Percentiles rank a stretch among this genome's conserved stretches.
Evolutionary conservation across 1,140 invertebrate species (phyloP).

Genomic region (Brachionus angularis): DNA sequence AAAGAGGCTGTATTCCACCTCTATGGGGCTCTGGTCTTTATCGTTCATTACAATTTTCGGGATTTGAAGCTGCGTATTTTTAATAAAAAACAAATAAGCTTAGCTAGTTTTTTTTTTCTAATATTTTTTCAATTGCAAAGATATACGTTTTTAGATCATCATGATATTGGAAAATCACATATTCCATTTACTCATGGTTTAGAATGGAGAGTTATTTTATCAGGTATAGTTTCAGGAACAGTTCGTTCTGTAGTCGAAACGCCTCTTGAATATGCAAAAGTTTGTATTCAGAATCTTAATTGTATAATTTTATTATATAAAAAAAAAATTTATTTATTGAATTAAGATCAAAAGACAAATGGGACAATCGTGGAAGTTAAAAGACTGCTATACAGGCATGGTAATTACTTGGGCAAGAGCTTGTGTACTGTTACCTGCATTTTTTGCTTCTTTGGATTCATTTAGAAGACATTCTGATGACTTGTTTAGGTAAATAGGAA

Average conservation of each 20-base stretch:
- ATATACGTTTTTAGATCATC: slow-evolving; percentile 50
- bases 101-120: background rate
- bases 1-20: slow-evolving; percentile 53
- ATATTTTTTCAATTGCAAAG: slow-evolving; percentile 47
- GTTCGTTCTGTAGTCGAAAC: slow-evolving; percentile 51
- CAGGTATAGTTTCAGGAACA: slow-evolving; percentile 49
- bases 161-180: slow-evolving; percentile 47
- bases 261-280: slow-evolving; percentile 54
- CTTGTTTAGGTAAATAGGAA: slow-evolving; percentile 49
- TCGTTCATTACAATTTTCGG: slow-evolving; percentile 53
- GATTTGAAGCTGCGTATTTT: slow-evolving; percentile 53
- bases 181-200: slow-evolving; percentile 49
- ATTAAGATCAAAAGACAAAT: slow-evolving; percentile 50
- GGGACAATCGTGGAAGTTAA: slow-evolving; percentile 49
- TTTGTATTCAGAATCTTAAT: too few relatives aligned
- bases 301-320: too few relatives aligned
- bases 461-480: slow-evolving; percentile 49
- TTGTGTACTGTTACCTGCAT: slow-evolving; percentile 50
- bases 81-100: background rate
- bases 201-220: slow-evolving; percentile 50
- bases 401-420: slow-evolving; percentile 51
- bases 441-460: slow-evolving; percentile 50
- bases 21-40: slow-evolving; percentile 53
- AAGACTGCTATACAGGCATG: slow-evolving; percentile 50
- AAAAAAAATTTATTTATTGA: too few relatives aligned